Percentiles rank a stretch among this genome's conserved stretches.
Evolutionary conservation across 1,140 invertebrate genomes (phyloP).

Genomic region (Chymomyza costata): DNA sequence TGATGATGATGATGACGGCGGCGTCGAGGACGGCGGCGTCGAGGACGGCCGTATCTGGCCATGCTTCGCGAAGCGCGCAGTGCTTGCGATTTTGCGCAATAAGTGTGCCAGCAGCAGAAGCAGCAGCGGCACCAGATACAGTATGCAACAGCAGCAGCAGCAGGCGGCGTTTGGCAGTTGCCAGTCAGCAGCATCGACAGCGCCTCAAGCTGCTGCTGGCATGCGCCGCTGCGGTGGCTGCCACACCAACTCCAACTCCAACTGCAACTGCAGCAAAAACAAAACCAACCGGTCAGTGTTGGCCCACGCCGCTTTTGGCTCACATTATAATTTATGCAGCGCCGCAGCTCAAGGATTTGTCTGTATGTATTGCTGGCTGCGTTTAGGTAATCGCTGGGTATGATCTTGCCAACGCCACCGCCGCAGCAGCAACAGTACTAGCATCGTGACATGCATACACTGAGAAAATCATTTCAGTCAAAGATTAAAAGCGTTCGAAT

Average conservation of each 20-base stretch:
- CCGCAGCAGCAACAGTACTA: constrained; percentile 6
- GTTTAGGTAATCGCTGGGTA: constrained; percentile 70
- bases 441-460: constrained; percentile 55
- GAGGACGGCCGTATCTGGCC: constrained; percentile 42
- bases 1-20: constrained; percentile 4
- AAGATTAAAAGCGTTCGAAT: too few relatives aligned
- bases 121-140: constrained; percentile 20
- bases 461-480: too few relatives aligned
- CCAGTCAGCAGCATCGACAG: constrained; percentile 6
- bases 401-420: constrained; percentile 43
- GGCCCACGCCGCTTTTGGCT: constrained; percentile 11
- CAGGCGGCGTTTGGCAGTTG: constrained; percentile 5
- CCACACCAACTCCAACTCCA: not conserved
- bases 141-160: constrained; percentile 21
- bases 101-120: constrained; percentile 62
- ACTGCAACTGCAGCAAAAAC: not conserved
- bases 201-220: not conserved
- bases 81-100: constrained; percentile 68
- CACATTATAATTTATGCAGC: constrained; percentile 64
- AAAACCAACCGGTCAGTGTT: constrained; percentile 58
- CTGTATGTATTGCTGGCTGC: constrained; percentile 32
- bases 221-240: constrained; percentile 8
- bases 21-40: not conserved
- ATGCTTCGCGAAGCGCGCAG: constrained; percentile 67
- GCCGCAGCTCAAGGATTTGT: constrained; percentile 62